A percentile compares a stretch with the other conserved stretches of the same genome.
These are phyloP conservation scores for Neoseiulus cucumeris DNA, from an alignment of 1,140 invertebrate species.

Conservation along the genomic window DNA sequence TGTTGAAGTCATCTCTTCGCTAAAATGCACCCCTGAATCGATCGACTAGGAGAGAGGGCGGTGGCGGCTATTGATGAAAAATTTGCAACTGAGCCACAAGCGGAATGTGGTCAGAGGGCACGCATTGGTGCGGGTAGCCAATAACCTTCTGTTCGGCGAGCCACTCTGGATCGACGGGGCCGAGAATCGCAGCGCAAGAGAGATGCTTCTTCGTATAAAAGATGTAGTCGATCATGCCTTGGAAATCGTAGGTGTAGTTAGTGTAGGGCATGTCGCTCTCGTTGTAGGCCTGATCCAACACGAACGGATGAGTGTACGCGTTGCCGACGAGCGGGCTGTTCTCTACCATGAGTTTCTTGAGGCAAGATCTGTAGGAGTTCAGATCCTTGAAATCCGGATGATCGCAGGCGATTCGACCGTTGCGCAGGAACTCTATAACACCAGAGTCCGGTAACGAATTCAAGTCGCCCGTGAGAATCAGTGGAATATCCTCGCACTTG, in stretches of 20 bases:
- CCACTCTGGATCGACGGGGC: constrained; percentile 82
- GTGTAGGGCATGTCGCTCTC: constrained; percentile 92
- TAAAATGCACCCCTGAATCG: constrained; percentile 10
- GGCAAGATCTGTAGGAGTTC: constrained; percentile 60
- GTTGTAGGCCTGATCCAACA: constrained; percentile 76
- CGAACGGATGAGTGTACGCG: constrained; percentile 88
- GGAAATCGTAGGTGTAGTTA: constrained; percentile 99
- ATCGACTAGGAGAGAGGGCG: constrained; percentile 11
- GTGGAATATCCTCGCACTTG: constrained; percentile 40
- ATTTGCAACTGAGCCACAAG: constrained; percentile 83
- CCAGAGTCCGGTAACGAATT: constrained; percentile 96
- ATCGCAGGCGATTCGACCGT: constrained; percentile 63
- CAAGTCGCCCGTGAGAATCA: constrained; percentile 92
- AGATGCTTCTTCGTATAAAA: constrained; percentile 88
- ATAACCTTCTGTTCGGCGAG: constrained; percentile 81
- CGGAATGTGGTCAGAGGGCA: constrained; percentile 96
- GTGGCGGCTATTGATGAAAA: constrained; percentile 31
- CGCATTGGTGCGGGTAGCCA: constrained; percentile 93
- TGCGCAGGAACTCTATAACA: constrained; percentile 82
- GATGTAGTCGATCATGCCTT: constrained; percentile 99
- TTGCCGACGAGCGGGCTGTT: constrained; percentile 31
- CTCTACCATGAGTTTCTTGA: constrained; percentile 50
- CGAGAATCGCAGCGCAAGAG: constrained; percentile 75
- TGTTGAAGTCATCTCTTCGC: too few species aligned
- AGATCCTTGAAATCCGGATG: constrained; percentile 93